Conservation (phyloP, 2,797 vertebrate genomes). For the Gadopsis bispinosus region DNA sequence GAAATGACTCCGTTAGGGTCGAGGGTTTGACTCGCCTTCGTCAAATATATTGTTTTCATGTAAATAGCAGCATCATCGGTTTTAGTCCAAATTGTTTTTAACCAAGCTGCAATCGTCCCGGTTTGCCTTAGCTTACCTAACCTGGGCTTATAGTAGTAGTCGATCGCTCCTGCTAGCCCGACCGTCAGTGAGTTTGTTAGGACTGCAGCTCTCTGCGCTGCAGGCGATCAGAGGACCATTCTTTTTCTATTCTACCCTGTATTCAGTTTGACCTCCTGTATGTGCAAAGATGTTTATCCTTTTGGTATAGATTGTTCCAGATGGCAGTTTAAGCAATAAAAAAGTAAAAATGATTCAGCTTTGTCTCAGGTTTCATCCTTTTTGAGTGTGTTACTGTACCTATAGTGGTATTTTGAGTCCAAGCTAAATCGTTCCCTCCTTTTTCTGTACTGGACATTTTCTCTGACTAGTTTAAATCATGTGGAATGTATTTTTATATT, state of each 20-base stretch:
- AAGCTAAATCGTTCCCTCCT: not conserved
- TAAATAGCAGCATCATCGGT: constrained; percentile 72
- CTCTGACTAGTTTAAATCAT: not conserved
- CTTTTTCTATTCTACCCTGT: constrained; percentile 91
- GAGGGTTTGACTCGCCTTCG: constrained; percentile 48
- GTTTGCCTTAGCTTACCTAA: constrained; percentile 91
- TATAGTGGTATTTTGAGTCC: not conserved
- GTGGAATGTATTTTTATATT: not conserved
- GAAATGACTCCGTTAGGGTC: constrained; percentile 50
- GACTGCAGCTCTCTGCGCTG: constrained; percentile 84
- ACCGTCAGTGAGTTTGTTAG: constrained; percentile 82
- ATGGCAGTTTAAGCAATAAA: constrained; percentile 96
- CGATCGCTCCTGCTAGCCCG: constrained; percentile 85
- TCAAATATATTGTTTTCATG: constrained; percentile 58
- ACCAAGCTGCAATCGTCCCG: constrained; percentile 84
- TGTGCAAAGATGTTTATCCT: constrained; percentile 94
- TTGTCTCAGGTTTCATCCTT: constrained; percentile 24
- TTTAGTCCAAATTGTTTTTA: constrained; percentile 73
- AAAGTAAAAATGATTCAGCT: constrained; percentile 73
- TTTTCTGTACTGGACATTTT: not conserved
- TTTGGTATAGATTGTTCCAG: constrained; percentile 98
- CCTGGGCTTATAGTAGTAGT: constrained; percentile 84
- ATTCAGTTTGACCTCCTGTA: constrained; percentile 92
- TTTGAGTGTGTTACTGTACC: constrained; percentile 1
- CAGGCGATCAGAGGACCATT: constrained; percentile 93